phyloP scores from a whole-genome alignment of 2,113 vertebrate species.

The Procavia capensis region DNA sequence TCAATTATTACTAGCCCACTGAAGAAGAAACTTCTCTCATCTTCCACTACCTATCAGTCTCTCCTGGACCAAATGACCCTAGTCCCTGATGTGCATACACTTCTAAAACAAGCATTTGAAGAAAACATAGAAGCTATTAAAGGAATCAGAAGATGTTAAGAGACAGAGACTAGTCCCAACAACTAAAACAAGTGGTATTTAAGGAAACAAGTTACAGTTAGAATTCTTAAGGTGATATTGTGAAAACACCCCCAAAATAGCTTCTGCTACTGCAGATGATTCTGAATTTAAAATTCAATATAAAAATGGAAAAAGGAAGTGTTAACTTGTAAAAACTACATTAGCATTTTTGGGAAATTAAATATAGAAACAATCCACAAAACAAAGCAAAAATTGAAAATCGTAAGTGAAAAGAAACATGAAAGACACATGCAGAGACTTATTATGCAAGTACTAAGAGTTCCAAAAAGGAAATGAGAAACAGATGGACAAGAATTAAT shows the following conservation, averaged over 20 bases:
- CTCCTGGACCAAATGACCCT: neutral
- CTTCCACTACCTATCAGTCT: neutral
- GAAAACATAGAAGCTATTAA: neutral
- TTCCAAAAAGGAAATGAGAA: conserved; percentile 9
- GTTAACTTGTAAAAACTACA: neutral
- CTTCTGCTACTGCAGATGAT: neutral
- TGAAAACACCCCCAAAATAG: neutral
- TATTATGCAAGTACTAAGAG: neutral
- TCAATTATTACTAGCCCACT: neutral
- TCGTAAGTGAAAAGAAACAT: conserved; percentile 1
- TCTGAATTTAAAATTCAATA: conserved; percentile 27
- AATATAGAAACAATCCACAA: neutral
- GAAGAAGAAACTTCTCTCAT: neutral
- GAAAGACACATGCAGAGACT: neutral
- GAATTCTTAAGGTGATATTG: neutral
- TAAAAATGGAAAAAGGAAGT: neutral
- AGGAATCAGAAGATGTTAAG: neutral
- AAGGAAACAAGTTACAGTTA: neutral
- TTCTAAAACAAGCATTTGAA: neutral
- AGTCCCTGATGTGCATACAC: neutral
- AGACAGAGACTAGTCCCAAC: neutral
- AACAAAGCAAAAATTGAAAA: conserved; percentile 11
- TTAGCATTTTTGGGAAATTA: neutral
- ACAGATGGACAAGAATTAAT: neutral
- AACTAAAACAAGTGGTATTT: neutral